Evolutionary conservation across 53 echinoderm and acorn worm genomes (phyloP).

Genomic region (Luidia sarsii): DNA sequence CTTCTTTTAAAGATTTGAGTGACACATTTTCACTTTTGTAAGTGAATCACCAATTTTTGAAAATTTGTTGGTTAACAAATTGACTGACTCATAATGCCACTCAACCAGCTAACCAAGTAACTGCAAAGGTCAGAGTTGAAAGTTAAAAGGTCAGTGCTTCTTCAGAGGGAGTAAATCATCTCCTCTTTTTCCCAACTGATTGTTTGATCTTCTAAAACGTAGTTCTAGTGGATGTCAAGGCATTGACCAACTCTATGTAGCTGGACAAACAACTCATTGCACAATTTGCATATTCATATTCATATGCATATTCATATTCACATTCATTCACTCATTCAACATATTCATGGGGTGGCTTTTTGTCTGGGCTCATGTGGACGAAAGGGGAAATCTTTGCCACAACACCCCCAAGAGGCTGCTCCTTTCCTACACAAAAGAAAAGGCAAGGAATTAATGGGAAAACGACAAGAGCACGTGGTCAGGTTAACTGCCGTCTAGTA

Average conservation of each 20-base stretch:
- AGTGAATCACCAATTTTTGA: too few relatives aligned
- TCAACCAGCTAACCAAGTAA: too few relatives aligned
- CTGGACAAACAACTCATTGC: constrained; percentile 32
- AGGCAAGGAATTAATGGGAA: constrained; percentile 9
- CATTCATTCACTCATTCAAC: too few relatives aligned
- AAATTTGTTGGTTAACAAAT: too few relatives aligned
- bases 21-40: too few relatives aligned
- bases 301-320: neutral
- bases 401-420: neutral
- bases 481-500: constrained; percentile 6
- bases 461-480: too few relatives aligned
- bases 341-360: too few relatives aligned
- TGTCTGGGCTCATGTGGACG: neutral
- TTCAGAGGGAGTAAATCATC: neutral
- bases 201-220: too few relatives aligned
- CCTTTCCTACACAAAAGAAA: constrained; percentile 28
- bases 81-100: too few relatives aligned
- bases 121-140: too few relatives aligned
- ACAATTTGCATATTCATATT: neutral
- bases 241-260: neutral
- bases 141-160: too few relatives aligned
- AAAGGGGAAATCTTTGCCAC: neutral
- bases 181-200: neutral
- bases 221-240: constrained; percentile 9
- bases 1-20: too few relatives aligned